Conservation (phyloP, 2,888 invertebrate species). For the Dryobota labecula region DNA sequence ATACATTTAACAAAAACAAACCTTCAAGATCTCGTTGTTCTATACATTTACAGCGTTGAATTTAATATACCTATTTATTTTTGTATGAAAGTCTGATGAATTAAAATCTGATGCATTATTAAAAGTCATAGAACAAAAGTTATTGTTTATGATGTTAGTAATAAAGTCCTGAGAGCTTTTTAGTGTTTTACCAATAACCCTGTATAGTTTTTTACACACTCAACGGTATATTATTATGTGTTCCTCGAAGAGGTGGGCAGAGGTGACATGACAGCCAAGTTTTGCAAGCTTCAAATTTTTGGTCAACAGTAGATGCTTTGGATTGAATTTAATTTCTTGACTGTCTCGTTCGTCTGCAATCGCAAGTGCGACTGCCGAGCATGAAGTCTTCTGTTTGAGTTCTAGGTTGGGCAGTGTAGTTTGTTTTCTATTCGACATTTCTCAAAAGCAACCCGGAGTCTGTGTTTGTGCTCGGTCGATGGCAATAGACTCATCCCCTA, state of each 20-base stretch:
- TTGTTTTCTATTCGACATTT: neutral
- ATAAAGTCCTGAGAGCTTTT: too few species aligned
- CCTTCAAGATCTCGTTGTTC: too few species aligned
- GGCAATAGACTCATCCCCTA: neutral
- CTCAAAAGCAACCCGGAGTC: neutral
- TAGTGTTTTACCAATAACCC: too few species aligned
- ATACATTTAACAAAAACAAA: too few species aligned
- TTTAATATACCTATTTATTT: too few species aligned
- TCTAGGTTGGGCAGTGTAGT: neutral
- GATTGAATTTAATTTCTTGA: neutral
- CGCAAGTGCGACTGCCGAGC: neutral
- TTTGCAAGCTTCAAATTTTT: neutral
- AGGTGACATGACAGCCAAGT: neutral
- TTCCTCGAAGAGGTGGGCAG: neutral
- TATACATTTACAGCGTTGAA: too few species aligned
- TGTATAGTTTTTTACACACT: too few species aligned
- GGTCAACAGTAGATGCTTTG: neutral
- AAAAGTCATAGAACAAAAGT: too few species aligned
- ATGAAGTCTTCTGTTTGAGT: neutral
- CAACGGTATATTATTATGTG: neutral
- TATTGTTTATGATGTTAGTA: too few species aligned
- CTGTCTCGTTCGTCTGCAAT: neutral
- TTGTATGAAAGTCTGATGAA: too few species aligned
- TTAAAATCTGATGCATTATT: too few species aligned
- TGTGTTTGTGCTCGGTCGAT: neutral